These are phyloP conservation scores for Otis tarda DNA, from an alignment of 2,113 vertebrate species.

Conservation along the genomic window DNA sequence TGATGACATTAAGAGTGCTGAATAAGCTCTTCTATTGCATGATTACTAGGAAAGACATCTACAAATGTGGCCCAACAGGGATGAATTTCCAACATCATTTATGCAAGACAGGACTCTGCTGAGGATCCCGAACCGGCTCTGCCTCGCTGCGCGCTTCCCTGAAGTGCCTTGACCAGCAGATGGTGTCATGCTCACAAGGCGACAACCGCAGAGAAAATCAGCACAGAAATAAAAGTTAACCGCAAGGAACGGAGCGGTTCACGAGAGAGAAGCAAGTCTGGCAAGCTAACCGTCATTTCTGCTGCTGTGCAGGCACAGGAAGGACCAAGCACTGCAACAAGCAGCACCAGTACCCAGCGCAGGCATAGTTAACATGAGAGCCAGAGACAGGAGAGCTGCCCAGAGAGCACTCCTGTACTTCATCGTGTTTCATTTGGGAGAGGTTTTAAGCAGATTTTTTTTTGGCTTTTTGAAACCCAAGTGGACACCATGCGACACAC, in stretches of 20 bases:
- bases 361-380: rapidly evolving
- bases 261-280: not conserved
- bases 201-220: not conserved
- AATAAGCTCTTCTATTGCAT: not conserved
- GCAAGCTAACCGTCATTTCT: rapidly evolving
- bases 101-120: not conserved
- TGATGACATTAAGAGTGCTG: not conserved
- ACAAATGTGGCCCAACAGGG: not conserved
- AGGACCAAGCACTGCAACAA: not conserved
- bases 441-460: not conserved
- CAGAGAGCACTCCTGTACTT: not conserved
- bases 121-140: not conserved
- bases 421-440: not conserved
- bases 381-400: not conserved
- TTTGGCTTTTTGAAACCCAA: not conserved
- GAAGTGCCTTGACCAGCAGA: not conserved
- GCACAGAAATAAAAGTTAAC: not conserved
- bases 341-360: rapidly evolving
- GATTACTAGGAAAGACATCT: not conserved
- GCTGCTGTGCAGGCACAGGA: not conserved
- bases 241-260: not conserved
- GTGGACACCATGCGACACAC: not conserved
- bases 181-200: not conserved
- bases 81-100: not conserved
- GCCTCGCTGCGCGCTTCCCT: rapidly evolving